Evolutionary conservation across 1,140 invertebrate genomes (phyloP).

Genomic region (Lycorma delicatula): DNA sequence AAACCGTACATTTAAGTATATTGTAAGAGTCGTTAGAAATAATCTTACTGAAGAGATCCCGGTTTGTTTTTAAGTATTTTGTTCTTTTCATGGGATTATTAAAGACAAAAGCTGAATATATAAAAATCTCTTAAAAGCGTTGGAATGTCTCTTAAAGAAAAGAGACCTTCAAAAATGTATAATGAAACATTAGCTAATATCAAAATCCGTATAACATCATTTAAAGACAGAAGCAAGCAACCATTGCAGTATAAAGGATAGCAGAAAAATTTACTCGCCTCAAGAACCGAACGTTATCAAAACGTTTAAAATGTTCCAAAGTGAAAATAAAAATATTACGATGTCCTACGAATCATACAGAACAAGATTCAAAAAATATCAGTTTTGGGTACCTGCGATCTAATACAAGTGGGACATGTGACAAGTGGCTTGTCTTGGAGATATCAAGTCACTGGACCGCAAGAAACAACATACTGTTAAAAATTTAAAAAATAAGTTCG

Average conservation of each 20-base stretch:
- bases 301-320: constrained; percentile 16
- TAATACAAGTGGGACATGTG: background rate
- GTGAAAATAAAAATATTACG: background rate
- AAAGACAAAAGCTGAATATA: background rate
- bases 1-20: background rate
- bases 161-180: background rate
- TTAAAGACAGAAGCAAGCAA: constrained; percentile 12
- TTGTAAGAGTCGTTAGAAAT: background rate
- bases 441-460: no score
- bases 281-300: constrained; percentile 19
- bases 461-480: background rate
- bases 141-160: background rate
- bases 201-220: background rate
- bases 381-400: background rate
- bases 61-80: background rate
- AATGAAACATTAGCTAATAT: constrained; percentile 3
- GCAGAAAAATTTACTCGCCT: constrained; percentile 18
- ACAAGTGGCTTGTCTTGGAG: no score
- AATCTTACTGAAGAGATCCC: background rate
- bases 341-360: constrained; percentile 13
- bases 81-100: background rate
- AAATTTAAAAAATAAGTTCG: background rate
- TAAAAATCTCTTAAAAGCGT: background rate
- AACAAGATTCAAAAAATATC: constrained; percentile 1
- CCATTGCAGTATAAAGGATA: constrained; percentile 20